Evolutionary conservation across 2,113 vertebrate genomes (phyloP), one percentile per base, ranked within the genome.

Genomic region (Meriones unguiculatus): DNA sequence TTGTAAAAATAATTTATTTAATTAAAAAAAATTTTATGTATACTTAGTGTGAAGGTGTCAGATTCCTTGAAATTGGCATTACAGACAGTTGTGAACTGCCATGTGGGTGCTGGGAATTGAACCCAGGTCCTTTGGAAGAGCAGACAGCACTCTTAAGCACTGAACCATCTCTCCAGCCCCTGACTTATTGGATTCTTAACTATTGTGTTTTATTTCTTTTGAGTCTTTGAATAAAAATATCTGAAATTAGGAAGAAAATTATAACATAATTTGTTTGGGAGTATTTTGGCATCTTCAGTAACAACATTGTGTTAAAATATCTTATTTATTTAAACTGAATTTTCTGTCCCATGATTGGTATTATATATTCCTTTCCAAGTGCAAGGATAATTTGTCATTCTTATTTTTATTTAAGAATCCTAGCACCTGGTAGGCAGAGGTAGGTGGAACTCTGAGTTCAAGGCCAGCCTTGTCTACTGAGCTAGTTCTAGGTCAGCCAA

Each of bases 171-270:
- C 57, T 57, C 46, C 46, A 46, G 46, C 46, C 46, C 57, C 57
- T 57, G 57, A 15, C 57, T 15, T 99, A 98, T 98, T 99, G 99
- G 99, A 99, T 99, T 99, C 98, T 99, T 99, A 98, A 98, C 99
- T 99, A 99, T 99, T 99, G 98, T 99, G 98, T 99, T 99, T 98
- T 98, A 98, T 99, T 99, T 99, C 98, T 99, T 98, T 99, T 99
- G 98, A 99, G 99, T 99, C 99, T 99, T 99, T 99, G 98, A 99
- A 99, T 99, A 99, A 99, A 99, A 99, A 98, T 98, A 98, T 98
- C 76, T 14, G 10, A 98, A 98, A 97, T 95, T 98, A 12, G n/a
- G 62, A 85, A 41, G 18, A 9, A 87, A 87, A 73, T 96, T 32
- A 38, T 54, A 32, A 59, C 10, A 50, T 85, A 35, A 76, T 85